Base-by-base conservation (phyloP, 2,113 vertebrate species). In the Misgurnus anguillicaudatus region DNA sequence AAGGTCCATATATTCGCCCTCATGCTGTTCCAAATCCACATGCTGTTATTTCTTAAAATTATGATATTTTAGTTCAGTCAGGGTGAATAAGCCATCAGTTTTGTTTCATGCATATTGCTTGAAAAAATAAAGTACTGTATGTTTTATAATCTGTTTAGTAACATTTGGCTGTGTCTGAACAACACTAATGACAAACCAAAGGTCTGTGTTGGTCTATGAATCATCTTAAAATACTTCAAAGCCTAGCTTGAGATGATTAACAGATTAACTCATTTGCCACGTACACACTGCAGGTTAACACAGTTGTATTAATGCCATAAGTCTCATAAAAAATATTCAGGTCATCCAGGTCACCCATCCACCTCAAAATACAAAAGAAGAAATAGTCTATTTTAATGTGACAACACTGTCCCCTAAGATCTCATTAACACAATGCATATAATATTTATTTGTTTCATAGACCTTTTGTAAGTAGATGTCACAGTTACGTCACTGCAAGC, bases 241-340 rank as follows among this genome's bases (percentile, higher is more conserved):
- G 67, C 48, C 31, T 16, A 55, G 48, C 67, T 24, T 38, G 48
- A 55, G 47, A 53, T 6, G 45, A 69, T 70, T 5, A 70, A 70
- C 47, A 70, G 67, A 70, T 70, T n/a, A 24, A 36, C 48, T 11
- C 16, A 55, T 17, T n/a, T 48, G 31, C 24, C 53, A 57, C 16
- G 13, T 14, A 31, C 65, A 48, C n/a, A 45, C 39, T 19, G 9
- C 11, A 47, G n/a, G 13, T 5, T 24, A 48, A 67, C 21, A 47
- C 19, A 13, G 5, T 21, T 24, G n/a, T 19, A 11, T 51, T 5
- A 16, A 51, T 51, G 16, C 5, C 13, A 13, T 16, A 1, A 51
- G 14, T 51, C 14, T 16, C 14, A 16, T 14, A 51, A 51, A 51
- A 51, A 51, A 51, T 51, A 14, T 51, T 3, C 48, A 51, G 47